phyloP scores from a whole-genome alignment of 1,140 invertebrate species.

The Pogonus chalceus region DNA sequence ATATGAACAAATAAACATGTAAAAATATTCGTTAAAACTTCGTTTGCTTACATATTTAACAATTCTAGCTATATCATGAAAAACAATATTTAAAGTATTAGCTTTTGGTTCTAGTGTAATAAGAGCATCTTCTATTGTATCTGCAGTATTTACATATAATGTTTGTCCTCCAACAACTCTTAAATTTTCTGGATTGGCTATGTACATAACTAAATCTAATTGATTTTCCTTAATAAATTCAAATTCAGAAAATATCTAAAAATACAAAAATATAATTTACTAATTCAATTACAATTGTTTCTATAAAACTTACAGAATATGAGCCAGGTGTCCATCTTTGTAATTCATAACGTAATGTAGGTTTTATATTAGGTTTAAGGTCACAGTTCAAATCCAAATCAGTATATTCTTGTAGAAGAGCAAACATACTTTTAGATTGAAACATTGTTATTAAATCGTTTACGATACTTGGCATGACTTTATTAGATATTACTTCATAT shows the following conservation, averaged over 20 bases:
- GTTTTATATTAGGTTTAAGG: slow-evolving; percentile 25
- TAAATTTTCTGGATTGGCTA: slow-evolving; percentile 37
- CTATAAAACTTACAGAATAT: slow-evolving; percentile 42
- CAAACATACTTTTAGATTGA: slow-evolving; percentile 41
- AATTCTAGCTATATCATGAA: slow-evolving; percentile 51
- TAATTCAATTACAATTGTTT: slow-evolving; percentile 26
- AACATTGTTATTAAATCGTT: slow-evolving; percentile 40
- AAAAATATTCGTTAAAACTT: slow-evolving; percentile 37
- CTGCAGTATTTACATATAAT: slow-evolving; percentile 42
- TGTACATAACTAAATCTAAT: slow-evolving; percentile 46
- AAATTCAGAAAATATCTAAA: slow-evolving; percentile 38
- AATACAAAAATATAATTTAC: slow-evolving; percentile 9
- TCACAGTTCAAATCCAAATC: slow-evolving; percentile 45
- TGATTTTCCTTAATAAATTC: slow-evolving; percentile 39
- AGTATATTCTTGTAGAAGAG: slow-evolving; percentile 51
- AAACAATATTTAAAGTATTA: slow-evolving; percentile 59
- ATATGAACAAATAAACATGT: slow-evolving; percentile 44
- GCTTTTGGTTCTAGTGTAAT: slow-evolving; percentile 44
- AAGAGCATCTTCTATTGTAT: slow-evolving; percentile 33
- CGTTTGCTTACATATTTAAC: slow-evolving; percentile 52
- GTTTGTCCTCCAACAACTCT: slow-evolving; percentile 36
- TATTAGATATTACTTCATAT: slow-evolving; percentile 44
- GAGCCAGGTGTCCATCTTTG: slow-evolving; percentile 55
- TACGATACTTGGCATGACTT: slow-evolving; percentile 36
- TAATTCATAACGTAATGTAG: slow-evolving; percentile 46